phyloP scores from a whole-genome alignment of 1,140 invertebrate genomes.

The Anastrepha ludens region DNA sequence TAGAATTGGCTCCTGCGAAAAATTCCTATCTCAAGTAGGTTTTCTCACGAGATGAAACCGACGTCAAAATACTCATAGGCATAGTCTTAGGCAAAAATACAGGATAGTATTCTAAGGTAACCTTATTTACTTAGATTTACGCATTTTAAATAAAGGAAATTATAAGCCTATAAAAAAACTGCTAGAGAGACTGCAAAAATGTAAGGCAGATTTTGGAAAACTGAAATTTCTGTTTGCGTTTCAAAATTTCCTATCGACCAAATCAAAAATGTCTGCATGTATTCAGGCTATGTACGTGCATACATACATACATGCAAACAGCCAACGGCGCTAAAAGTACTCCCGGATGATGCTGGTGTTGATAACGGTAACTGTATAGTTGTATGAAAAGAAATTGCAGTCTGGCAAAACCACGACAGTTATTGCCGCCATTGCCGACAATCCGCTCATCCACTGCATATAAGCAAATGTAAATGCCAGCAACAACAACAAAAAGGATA shows the following conservation, averaged over 20 bases:
- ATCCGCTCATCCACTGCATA: background rate
- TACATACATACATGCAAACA: background rate
- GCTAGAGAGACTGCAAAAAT: too few species aligned
- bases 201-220: too few species aligned
- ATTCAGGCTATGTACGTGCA: background rate
- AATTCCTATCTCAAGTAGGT: too few species aligned
- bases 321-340: background rate
- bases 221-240: too few species aligned
- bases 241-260: background rate
- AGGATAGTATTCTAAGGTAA: too few species aligned
- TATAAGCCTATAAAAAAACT: too few species aligned
- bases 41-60: too few species aligned
- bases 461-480: conserved; percentile 3
- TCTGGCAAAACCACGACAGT: conserved; percentile 27
- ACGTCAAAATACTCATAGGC: too few species aligned
- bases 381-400: conserved; percentile 10
- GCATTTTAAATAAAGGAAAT: too few species aligned
- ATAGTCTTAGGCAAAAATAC: too few species aligned
- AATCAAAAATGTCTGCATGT: background rate
- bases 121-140: too few species aligned
- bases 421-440: conserved; percentile 35
- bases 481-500: background rate
- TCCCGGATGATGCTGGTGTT: background rate
- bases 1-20: too few species aligned
- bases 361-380: background rate